These are phyloP conservation scores for Chrysemys picta DNA, from an alignment of 2,113 vertebrate species.

Conservation along the genomic window DNA sequence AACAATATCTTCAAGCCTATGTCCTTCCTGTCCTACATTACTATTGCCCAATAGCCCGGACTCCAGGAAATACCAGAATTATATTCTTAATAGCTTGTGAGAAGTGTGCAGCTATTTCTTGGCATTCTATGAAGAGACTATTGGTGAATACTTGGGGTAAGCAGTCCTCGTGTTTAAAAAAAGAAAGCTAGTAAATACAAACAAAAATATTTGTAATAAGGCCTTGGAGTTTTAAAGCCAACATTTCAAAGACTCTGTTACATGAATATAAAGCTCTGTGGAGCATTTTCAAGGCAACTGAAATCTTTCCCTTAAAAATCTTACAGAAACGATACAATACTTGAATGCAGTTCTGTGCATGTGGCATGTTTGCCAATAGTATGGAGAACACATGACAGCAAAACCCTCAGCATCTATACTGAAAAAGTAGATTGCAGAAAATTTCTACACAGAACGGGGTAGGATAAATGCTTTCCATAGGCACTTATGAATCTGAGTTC, in stretches of 20 bases:
- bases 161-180: fast-evolving
- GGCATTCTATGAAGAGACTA: background rate
- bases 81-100: background rate
- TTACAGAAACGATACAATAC: background rate
- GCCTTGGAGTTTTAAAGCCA: background rate
- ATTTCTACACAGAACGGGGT: background rate
- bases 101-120: fast-evolving
- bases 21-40: background rate
- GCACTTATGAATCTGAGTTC: background rate
- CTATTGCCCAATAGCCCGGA: background rate
- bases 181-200: background rate
- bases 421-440: background rate
- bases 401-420: fast-evolving
- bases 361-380: background rate
- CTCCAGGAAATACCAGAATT: background rate
- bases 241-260: background rate
- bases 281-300: background rate
- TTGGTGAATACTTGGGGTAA: fast-evolving
- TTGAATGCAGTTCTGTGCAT: background rate
- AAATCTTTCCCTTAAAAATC: background rate
- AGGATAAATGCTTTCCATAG: background rate
- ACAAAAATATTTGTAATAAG: background rate
- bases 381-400: background rate
- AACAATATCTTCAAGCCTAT: background rate
- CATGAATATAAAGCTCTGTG: background rate